Evolutionary conservation across 2,797 vertebrate species (phyloP).

Genomic region (Thaleichthys pacificus): DNA sequence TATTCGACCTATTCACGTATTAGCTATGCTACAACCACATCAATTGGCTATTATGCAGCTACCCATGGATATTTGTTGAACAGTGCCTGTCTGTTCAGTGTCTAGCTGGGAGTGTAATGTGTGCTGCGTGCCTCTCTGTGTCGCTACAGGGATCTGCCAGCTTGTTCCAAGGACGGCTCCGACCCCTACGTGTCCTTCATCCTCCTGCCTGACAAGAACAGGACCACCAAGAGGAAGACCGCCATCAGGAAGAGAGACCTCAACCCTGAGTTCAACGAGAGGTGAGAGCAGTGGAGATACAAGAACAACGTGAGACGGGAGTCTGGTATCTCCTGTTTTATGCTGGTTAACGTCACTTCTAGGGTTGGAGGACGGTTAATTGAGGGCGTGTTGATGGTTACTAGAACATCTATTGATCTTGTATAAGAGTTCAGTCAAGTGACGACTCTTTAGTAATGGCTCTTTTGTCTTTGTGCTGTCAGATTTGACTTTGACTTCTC

Average conservation of each 20-base stretch:
- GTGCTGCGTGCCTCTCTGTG: constrained; percentile 11
- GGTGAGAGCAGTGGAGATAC: constrained; percentile 59
- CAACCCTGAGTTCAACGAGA: constrained; percentile 89
- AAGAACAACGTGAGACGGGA: neutral
- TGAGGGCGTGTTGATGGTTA: neutral
- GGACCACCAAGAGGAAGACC: constrained; percentile 87
- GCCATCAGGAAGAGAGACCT: constrained; percentile 83
- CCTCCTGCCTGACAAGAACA: constrained; percentile 89
- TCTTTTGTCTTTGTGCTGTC: neutral
- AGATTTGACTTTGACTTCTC: constrained; percentile 92
- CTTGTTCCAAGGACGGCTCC: constrained; percentile 81
- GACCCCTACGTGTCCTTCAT: constrained; percentile 86
- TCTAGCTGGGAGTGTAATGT: neutral
- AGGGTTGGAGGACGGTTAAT: neutral
- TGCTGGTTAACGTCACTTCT: neutral
- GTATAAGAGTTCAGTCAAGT: neutral
- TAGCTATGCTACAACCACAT: neutral
- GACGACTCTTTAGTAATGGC: neutral
- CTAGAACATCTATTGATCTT: neutral
- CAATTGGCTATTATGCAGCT: constrained; percentile 1
- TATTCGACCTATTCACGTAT: too few species aligned
- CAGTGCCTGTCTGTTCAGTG: neutral
- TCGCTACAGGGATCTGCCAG: constrained; percentile 73
- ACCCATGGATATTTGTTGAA: neutral
- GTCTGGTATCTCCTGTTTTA: neutral